Percentiles rank a stretch among this genome's conserved stretches.
These are phyloP conservation scores for Porites lobata DNA, from an alignment of 92 coral and sea anemone species.

Conservation along the genomic window DNA sequence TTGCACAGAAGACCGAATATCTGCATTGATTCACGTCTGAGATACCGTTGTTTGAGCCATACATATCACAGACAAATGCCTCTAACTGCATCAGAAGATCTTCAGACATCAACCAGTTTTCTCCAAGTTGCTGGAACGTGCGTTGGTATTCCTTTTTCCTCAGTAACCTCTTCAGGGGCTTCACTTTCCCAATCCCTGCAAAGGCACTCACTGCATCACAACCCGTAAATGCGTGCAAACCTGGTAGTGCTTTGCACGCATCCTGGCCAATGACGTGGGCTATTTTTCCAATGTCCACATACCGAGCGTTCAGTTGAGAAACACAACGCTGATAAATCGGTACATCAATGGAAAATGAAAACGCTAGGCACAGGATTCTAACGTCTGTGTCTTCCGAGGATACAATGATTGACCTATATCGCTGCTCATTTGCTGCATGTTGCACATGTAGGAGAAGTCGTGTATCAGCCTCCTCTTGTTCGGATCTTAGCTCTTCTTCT, in stretches of 20 bases:
- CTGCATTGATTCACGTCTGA: too few relatives aligned
- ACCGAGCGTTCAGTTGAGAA: conserved; percentile 35
- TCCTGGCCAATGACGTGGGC: conserved; percentile 40
- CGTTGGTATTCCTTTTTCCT: too few relatives aligned
- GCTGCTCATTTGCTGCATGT: background rate
- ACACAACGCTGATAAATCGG: conserved; percentile 48
- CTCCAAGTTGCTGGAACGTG: too few relatives aligned
- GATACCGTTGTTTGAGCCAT: too few relatives aligned
- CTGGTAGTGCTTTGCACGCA: conserved; percentile 46
- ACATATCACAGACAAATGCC: too few relatives aligned
- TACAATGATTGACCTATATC: conserved; percentile 37
- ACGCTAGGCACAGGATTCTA: conserved; percentile 34
- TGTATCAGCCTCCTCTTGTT: conserved; percentile 53
- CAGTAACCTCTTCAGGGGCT: background rate
- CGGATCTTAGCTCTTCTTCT: conserved; percentile 35
- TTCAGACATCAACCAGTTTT: background rate
- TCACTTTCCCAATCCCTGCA: conserved; percentile 59
- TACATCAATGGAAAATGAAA: conserved; percentile 32
- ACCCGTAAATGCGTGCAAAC: conserved; percentile 42
- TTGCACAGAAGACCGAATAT: too few relatives aligned
- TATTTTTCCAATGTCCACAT: conserved; percentile 42
- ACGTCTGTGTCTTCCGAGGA: conserved; percentile 54
- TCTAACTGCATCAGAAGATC: conserved; percentile 18
- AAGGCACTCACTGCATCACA: conserved; percentile 54
- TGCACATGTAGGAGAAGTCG: conserved; percentile 20